Base-by-base conservation (phyloP, 2,797 vertebrate species). In the Morus bassanus region DNA sequence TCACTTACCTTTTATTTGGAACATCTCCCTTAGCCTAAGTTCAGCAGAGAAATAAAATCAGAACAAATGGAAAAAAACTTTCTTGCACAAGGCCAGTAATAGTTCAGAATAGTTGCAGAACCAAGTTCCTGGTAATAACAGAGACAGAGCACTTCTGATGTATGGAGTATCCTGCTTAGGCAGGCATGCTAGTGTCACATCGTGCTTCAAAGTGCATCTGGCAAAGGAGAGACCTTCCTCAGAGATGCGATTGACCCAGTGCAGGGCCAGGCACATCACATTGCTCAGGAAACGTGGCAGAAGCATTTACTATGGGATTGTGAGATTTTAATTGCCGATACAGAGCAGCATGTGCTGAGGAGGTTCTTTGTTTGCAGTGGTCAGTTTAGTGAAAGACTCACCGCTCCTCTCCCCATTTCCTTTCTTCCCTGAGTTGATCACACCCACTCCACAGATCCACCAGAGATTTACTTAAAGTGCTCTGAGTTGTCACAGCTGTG, bases 281-380 rank as follows among this genome's bases (percentile, higher is more conserved):
- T 13, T 22, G 7, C 54, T 53, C 6, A 2, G 19, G 30, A 78
- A 91, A 30, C 10, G 25, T 53, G 41, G 11, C 17, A 21, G 11
- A 43, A 72, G 18, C 0, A 0, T 51, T 85, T 57, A 8, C 27
- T 65, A 0, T 2, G 46, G 27, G 18, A 69, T 22, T 76, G 10
- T 50, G 19, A 53, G 61, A 59, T 65, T 82, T 83, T 70, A 45
- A 37, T 43, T 51, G 24, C 25, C 75, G 73, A 43, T 90, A 28
- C 4, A 75, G 16, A 73, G n/a, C 23, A 88, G 16, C 23, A 17
- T 13, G 10, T 51, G 11, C 28, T 59, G 54, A 80, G 45, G 11
- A 61, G 11, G 16, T 79, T 85, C 23, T 35, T 61, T 41, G 3
- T 67, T 73, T 64, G 22, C 33, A 65, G 35, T 41, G 30, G 3